Base-by-base conservation (phyloP, 2,888 invertebrate genomes). In the Rhogogaster chlorosoma region DNA sequence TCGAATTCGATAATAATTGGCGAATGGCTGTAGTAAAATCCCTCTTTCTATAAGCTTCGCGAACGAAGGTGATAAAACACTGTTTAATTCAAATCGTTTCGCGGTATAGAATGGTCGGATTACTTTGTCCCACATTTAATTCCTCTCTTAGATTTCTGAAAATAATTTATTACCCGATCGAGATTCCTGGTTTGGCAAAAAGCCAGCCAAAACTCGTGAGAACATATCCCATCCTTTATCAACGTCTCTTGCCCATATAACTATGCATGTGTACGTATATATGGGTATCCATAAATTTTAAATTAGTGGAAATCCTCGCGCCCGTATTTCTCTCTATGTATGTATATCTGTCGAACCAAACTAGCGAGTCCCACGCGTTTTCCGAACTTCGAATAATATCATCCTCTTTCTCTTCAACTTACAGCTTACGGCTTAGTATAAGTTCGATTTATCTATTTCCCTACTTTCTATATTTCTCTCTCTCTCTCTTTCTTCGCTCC, bases 131-230 rank as follows among this genome's bases (percentile, higher is more conserved):
- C 70, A 70, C 26, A 26, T 61, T 61, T 61, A 84, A 61, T 67
- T 64, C 45, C 61, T 53, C 78, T 86, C 84, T 87, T 88, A 83
- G 87, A 87, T 85, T 42, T 75, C 45, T 45, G 45, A 87, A 88
- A 88, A 88, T 90, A 89, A 89, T 90, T 90, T 91, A 91, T 89
- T 89, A 89, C 88, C 88, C 89, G 91, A 91, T 92, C 7, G 53
- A 90, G 92, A 92, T 91, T 88, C 89, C 87, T 86, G 87, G 88
- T 89, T 89, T 91, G 91, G 91, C 89, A 83, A 80, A 1, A 67
- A 61, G 90, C 91, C 91, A 91, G 88, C 86, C 5, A 18, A 36
- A 70, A 32, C 15, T n/a, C 70, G 9, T 32, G 32, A 70, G 70
- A 70, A 70, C 29, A 38, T 71, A 71, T 71, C n/a, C 70, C 36